phyloP scores from a whole-genome alignment of 2,797 vertebrate genomes.

The Paramormyrops hopkinsi region DNA sequence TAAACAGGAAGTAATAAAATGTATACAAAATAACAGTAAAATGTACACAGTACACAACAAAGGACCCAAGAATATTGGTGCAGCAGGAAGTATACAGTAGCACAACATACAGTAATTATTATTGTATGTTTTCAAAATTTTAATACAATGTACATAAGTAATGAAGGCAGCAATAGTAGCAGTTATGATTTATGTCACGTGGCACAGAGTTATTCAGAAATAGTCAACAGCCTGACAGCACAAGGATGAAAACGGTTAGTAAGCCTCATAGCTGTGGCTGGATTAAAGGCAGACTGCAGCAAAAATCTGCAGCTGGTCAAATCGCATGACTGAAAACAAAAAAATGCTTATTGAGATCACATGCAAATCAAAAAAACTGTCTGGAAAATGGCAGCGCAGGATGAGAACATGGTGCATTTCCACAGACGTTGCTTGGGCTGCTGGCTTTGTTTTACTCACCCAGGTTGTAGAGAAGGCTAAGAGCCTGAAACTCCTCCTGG shows the following conservation, averaged over 20 bases:
- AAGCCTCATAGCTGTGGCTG: background rate
- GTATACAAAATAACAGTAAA: background rate
- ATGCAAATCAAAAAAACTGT: background rate
- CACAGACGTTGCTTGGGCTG: background rate
- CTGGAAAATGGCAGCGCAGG: background rate
- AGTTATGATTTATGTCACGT: background rate
- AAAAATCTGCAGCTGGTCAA: background rate
- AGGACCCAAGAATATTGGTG: background rate
- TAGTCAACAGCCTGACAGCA: background rate
- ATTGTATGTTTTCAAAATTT: background rate
- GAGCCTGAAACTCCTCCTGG: slow-evolving; percentile 72
- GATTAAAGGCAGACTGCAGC: background rate
- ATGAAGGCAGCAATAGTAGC: background rate
- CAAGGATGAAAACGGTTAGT: background rate
- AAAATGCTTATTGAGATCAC: background rate
- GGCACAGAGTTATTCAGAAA: background rate
- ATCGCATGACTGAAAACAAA: background rate
- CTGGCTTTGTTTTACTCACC: slow-evolving; percentile 52
- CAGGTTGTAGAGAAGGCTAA: slow-evolving; percentile 77
- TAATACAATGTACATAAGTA: background rate
- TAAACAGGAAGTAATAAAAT: background rate
- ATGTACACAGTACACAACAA: background rate
- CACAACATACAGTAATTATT: background rate
- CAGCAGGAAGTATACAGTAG: background rate
- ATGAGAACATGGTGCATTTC: background rate